A percentile compares a stretch with the other conserved stretches of the same genome.
Conservation (phyloP, 2,888 invertebrate species). For the Serripes groenlandicus region DNA sequence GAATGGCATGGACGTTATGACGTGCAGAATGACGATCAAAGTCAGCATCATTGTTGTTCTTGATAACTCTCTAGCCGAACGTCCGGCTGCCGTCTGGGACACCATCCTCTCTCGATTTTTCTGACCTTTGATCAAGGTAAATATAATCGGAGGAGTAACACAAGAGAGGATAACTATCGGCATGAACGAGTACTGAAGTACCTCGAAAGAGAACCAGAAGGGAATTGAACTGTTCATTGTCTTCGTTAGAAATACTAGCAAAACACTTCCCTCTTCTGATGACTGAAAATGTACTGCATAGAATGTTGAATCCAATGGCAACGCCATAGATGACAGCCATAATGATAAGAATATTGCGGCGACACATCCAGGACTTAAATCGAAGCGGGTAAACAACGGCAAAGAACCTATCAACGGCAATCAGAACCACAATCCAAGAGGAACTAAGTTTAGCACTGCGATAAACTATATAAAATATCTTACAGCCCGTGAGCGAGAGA, state of each 20-base stretch:
- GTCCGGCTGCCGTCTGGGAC: background rate
- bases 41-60: background rate
- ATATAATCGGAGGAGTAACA: constrained; percentile 9
- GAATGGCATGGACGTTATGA: constrained; percentile 1
- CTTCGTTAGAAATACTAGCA: background rate
- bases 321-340: background rate
- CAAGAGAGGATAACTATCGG: constrained; percentile 3
- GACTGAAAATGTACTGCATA: background rate
- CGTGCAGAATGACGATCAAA: background rate
- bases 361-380: background rate
- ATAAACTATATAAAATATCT: constrained; percentile 64
- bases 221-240: background rate
- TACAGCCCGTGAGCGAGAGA: constrained; percentile 55
- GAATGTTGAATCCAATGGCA: constrained; percentile 1
- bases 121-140: background rate
- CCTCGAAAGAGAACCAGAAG: background rate
- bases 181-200: constrained; percentile 10
- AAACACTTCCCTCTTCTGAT: background rate
- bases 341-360: background rate
- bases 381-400: constrained; percentile 16
- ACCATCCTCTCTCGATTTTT: background rate
- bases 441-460: constrained; percentile 65
- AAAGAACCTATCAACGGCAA: constrained; percentile 32
- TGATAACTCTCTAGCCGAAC: background rate
- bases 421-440: constrained; percentile 67